phyloP scores from a whole-genome alignment of 2,888 invertebrate species.

The Crepidodera aurea region DNA sequence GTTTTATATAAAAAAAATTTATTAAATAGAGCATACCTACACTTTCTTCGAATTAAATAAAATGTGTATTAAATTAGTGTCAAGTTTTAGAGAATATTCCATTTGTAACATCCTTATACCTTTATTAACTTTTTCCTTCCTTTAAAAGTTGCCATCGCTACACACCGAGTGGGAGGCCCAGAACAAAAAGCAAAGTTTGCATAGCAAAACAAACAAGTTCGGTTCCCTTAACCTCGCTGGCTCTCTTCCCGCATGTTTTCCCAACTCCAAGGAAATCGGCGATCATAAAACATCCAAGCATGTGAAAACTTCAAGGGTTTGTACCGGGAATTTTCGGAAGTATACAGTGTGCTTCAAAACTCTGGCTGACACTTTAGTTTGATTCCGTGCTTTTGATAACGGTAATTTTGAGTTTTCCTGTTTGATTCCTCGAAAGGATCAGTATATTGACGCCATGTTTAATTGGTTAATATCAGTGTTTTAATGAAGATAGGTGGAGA shows the following conservation, averaged over 20 bases:
- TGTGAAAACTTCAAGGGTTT: neutral
- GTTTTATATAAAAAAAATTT: no score
- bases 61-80: neutral
- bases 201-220: slow-evolving; percentile 26
- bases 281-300: neutral
- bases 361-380: no score
- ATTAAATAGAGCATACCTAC: no score
- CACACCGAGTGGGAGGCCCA: slow-evolving; percentile 7
- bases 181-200: slow-evolving; percentile 25
- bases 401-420: no score
- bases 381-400: no score
- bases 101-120: neutral
- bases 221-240: slow-evolving; percentile 11
- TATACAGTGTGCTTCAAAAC: no score
- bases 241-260: neutral
- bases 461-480: no score
- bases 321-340: no score
- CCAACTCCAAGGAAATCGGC: neutral
- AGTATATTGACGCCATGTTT: no score
- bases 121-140: neutral
- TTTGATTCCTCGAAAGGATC: no score
- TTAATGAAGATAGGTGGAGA: no score
- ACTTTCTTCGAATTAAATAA: no score
- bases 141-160: neutral
- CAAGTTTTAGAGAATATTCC: neutral